A percentile compares a stretch with the other conserved stretches of the same genome.
Evolutionary conservation across 2,113 vertebrate genomes (phyloP).

Genomic region (Muscicapa adusta): DNA sequence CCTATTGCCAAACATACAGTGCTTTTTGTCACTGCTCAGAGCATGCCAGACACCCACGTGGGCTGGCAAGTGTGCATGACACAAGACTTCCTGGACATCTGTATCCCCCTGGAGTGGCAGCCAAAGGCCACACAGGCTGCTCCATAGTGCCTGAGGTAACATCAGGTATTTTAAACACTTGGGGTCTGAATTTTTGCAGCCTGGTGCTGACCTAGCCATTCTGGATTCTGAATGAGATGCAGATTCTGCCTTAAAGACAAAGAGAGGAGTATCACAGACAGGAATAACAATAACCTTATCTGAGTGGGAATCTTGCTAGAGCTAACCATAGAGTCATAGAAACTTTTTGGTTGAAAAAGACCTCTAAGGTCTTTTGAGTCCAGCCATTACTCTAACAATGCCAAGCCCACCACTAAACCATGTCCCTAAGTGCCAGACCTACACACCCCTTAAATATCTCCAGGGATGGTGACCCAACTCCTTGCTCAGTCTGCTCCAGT

Average conservation of each 20-base stretch:
- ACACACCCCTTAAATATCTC: not conserved
- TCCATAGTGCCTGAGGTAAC: not conserved
- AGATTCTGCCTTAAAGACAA: not conserved
- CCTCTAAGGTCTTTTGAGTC: not conserved
- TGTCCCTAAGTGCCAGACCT: not conserved
- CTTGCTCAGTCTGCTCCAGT: not conserved
- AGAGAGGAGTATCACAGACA: not conserved
- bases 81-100: not conserved
- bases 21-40: not conserved
- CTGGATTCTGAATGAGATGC: not conserved
- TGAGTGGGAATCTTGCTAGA: not conserved
- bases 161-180: not conserved
- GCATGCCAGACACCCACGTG: not conserved
- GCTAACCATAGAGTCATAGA: not conserved
- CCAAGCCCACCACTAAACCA: not conserved
- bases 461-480: not conserved
- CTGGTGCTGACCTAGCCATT: not conserved
- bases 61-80: not conserved
- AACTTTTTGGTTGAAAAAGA: not conserved
- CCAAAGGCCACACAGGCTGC: not conserved
- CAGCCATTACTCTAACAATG: not conserved
- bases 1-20: not conserved
- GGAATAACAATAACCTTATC: not conserved
- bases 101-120: not conserved
- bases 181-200: not conserved